These are phyloP conservation scores for Lasioglossum figueresi DNA, from an alignment of 2,888 invertebrate genomes.

Conservation along the genomic window DNA sequence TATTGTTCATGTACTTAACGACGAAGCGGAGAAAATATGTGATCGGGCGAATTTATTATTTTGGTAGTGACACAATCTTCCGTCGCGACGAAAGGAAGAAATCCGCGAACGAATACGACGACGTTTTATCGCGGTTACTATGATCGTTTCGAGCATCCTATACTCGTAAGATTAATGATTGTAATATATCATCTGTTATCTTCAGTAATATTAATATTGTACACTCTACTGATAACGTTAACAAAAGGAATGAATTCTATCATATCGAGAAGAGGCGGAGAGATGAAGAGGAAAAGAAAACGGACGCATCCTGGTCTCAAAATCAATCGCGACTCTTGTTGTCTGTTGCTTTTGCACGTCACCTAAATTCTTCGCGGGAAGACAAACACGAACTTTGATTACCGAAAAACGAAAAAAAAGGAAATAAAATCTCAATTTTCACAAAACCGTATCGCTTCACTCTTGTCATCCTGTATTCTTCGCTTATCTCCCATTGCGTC, in stretches of 20 bases:
- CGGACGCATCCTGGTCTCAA: conserved; percentile 42
- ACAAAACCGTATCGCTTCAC: conserved; percentile 9
- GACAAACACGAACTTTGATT: conserved; percentile 46
- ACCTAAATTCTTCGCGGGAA: conserved; percentile 43
- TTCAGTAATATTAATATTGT: conserved; percentile 79
- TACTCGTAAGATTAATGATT: conserved; percentile 75
- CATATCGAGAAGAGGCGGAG: conserved; percentile 74
- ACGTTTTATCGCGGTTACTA: conserved; percentile 40
- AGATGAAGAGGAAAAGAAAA: conserved; percentile 25
- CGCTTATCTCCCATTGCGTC: neutral
- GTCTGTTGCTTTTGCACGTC: conserved; percentile 58
- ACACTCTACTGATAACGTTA: conserved; percentile 76
- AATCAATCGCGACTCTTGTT: conserved; percentile 55
- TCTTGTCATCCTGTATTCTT: neutral
- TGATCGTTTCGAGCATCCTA: conserved; percentile 55
- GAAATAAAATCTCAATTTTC: conserved; percentile 59
- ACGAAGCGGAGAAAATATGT: conserved; percentile 56
- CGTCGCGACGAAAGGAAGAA: conserved; percentile 38
- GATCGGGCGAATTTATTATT: conserved; percentile 51
- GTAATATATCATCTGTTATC: conserved; percentile 83
- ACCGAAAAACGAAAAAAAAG: conserved; percentile 45
- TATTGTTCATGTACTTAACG: conserved; percentile 78
- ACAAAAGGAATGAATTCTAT: conserved; percentile 77
- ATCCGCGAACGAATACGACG: conserved; percentile 31
- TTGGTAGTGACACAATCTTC: conserved; percentile 38